Evolutionary conservation across 2,113 vertebrate species (phyloP).

Genomic region (Heterocephalus glaber): DNA sequence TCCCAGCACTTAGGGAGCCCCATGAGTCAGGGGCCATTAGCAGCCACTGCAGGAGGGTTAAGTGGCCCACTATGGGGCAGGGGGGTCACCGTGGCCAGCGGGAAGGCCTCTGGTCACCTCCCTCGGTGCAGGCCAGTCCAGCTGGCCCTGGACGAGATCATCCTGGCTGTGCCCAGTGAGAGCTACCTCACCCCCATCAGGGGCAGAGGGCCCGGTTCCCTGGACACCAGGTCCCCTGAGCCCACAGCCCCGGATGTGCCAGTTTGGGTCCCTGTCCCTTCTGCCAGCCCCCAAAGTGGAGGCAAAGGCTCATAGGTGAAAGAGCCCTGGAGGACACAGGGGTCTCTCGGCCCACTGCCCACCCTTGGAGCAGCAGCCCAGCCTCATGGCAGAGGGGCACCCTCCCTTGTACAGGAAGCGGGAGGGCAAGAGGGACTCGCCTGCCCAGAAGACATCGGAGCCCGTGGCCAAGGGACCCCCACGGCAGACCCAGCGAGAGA

Average conservation of each 20-base stretch:
- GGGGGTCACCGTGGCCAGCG: not conserved
- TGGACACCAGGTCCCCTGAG: too few relatives aligned
- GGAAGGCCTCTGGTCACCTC: not conserved
- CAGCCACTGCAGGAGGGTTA: not conserved
- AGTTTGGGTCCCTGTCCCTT: not conserved
- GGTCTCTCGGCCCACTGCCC: rapidly evolving
- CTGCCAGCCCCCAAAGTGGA: not conserved
- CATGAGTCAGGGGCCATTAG: too few relatives aligned
- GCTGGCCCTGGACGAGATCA: too few relatives aligned
- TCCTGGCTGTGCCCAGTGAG: not conserved
- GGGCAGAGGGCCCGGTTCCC: not conserved
- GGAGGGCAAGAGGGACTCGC: not conserved
- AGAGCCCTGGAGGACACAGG: rapidly evolving
- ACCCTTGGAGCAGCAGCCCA: not conserved
- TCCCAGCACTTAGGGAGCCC: not conserved
- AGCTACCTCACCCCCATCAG: not conserved
- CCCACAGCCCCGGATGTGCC: not conserved
- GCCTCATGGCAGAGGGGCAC: rapidly evolving
- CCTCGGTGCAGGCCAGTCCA: too few relatives aligned
- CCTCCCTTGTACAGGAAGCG: not conserved
- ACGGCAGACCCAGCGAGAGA: not conserved
- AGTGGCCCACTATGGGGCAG: not conserved
- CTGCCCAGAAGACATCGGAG: not conserved
- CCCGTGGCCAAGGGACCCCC: too few relatives aligned
- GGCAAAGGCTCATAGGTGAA: not conserved